Base-by-base conservation (phyloP, 2,113 vertebrate genomes). In the Carassius gibelio region DNA sequence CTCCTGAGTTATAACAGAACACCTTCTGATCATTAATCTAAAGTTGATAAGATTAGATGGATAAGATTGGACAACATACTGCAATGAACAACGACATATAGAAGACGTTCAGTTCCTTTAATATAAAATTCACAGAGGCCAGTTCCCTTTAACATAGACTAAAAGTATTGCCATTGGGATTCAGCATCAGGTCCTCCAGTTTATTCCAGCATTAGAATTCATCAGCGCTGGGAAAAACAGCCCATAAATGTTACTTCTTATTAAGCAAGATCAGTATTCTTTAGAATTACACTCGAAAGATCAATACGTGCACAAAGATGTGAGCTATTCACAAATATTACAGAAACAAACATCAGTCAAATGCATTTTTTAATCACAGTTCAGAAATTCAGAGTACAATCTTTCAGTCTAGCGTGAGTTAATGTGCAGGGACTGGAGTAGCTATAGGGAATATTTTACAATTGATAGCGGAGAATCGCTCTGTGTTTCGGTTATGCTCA, bases 361-460 rank as follows among this genome's bases (percentile, higher is more conserved):
- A 80, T 48, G 19, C 10, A 61, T 62, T 36, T 36, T 79, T 61
- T 80, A 64, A 80, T 48, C 36, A 80, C 34, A 77, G 52, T 21
- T 23, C 13, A 61, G 19, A 42, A 14, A 61, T 38, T 30, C 8
- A n/a, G 34, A 42, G 19, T 4, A 0, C 38, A 36, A 38, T 77
- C 0, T 77, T 36, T 62, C 76, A 42, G 55, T 77, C 26, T 77
- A 30, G 15, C 19, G 17, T 11, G 21, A 80, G 36, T 80, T 48
- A 66, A 80, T 48, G 38, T 13, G 8, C 17, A 34, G 9, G 52
- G 59, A 59, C 17, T n/a, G 21, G 30, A 36, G 52, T n/a, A 8
- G n/a, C 77, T 80, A 19, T 42, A 11, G 77, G 59, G 78, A 80
- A 66, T 48, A 66, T 80, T 64, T 80, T 26, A 45, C 59, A 48